Evolutionary conservation across 2,113 vertebrate species (phyloP).

Genomic region (Centropristis striata): DNA sequence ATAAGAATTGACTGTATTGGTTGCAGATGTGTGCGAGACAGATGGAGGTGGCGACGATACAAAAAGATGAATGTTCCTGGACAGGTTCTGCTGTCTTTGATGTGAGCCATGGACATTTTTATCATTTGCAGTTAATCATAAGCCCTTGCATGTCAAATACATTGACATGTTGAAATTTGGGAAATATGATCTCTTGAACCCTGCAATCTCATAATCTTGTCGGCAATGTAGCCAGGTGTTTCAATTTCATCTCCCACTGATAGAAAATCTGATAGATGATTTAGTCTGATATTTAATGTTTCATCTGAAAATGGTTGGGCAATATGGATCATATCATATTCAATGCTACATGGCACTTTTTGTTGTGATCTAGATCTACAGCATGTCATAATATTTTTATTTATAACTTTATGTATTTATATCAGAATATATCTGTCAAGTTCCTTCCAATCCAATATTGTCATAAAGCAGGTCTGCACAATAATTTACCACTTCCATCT

Average conservation of each 20-base stretch:
- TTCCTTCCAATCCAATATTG: background rate
- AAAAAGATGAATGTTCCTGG: slow-evolving; percentile 37
- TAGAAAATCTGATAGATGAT: background rate
- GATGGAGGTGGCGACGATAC: slow-evolving; percentile 28
- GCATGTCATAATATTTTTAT: background rate
- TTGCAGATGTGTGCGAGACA: slow-evolving; percentile 53
- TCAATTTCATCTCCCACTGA: background rate
- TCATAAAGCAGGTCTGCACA: background rate
- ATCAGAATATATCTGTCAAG: background rate
- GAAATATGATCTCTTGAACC: slow-evolving; percentile 6
- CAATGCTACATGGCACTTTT: background rate
- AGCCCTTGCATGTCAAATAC: slow-evolving; percentile 18
- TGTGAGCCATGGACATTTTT: slow-evolving; percentile 47
- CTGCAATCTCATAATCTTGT: background rate
- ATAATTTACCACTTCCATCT: background rate
- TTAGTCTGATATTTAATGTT: background rate
- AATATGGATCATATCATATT: background rate
- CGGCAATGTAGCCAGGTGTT: background rate
- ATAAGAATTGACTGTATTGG: slow-evolving; percentile 32
- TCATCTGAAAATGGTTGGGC: background rate
- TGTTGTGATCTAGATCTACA: background rate
- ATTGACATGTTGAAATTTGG: slow-evolving; percentile 14
- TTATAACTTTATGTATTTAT: background rate
- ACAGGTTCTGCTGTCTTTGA: slow-evolving; percentile 50
- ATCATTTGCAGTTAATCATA: slow-evolving; percentile 8